A percentile compares a stretch with the other conserved stretches of the same genome.
Evolutionary conservation across 1,140 invertebrate genomes (phyloP).

Genomic region (Macrobrachium nipponense): DNA sequence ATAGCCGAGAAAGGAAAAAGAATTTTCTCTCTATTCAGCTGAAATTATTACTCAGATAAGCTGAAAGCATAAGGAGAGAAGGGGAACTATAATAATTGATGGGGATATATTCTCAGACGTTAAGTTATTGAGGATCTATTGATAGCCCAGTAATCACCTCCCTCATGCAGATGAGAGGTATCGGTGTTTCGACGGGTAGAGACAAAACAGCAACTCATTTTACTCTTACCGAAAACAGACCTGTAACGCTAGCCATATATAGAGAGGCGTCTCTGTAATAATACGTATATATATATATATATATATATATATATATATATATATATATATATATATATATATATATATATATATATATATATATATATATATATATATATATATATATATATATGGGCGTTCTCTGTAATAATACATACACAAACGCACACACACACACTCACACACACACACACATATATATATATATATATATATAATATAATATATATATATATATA

Average conservation of each 20-base stretch:
- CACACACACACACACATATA: constrained; percentile 22
- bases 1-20: not conserved
- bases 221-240: not conserved
- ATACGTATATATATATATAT: not conserved
- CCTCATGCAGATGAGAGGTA: no score
- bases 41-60: no score
- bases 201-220: not conserved
- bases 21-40: not conserved
- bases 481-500: constrained; percentile 5
- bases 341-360: constrained; percentile 31
- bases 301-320: constrained; percentile 1
- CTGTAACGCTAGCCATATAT: not conserved
- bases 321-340: constrained; percentile 24
- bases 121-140: no score
- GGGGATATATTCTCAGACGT: no score
- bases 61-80: no score
- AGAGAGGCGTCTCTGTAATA: not conserved
- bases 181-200: no score
- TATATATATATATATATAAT: constrained; percentile 20
- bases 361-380: constrained; percentile 35
- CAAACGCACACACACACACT: constrained; percentile 13
- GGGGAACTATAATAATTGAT: no score
- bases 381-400: constrained; percentile 26
- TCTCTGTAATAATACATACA: no score
- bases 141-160: no score